Evolutionary conservation across 2,888 invertebrate species (phyloP), one percentile per base, ranked within the genome.

Genomic region (Epistrophella euchroma): DNA sequence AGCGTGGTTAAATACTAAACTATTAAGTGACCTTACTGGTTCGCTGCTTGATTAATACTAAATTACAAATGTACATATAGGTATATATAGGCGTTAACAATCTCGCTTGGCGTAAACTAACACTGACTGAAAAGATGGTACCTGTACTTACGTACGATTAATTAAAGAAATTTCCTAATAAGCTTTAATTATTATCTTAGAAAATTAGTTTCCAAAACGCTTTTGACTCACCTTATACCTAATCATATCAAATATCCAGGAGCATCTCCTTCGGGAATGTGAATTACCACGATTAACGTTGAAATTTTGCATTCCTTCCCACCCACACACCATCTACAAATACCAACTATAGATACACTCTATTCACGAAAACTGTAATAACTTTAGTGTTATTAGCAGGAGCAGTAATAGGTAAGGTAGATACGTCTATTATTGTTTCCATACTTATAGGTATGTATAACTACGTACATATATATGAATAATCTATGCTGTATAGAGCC

Each of bases 271-370:
- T 62, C 22, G 70, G 71, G 74, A 84, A 62, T 71, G 56, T 37
- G 71, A 79, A 79, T 71, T 84, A 83, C 70, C 79, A 74, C 74
- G 83, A 83, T 83, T 79, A 74, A 62, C 28, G 70, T 25, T 25
- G 22, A 70, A 74, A 84, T 28, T 74, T 79, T 75, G 58, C 47
- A 64, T 71, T 55, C n/a, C 35, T 15, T 15, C 9, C 9, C 10
- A 7, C 13, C 58, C 32, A 2, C n/a, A 13, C 28, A 28, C 50
- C n/a, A 2, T 25, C 32, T 7, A 7, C 7, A 37, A 22, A 13
- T 13, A 47, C 15, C 35, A 15, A 50, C 45, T 11, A 45, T 13
- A 28, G 37, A 15, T 3, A 11, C 37, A 17, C 25, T 32, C 32
- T 7, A 32, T 9, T 32, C 32, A 32, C 32, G 13, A 60, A 47